A percentile compares a stretch with the other conserved stretches of the same genome.
phyloP scores from a whole-genome alignment of 2,888 invertebrate genomes.

The Cataglyphis cursor region DNA sequence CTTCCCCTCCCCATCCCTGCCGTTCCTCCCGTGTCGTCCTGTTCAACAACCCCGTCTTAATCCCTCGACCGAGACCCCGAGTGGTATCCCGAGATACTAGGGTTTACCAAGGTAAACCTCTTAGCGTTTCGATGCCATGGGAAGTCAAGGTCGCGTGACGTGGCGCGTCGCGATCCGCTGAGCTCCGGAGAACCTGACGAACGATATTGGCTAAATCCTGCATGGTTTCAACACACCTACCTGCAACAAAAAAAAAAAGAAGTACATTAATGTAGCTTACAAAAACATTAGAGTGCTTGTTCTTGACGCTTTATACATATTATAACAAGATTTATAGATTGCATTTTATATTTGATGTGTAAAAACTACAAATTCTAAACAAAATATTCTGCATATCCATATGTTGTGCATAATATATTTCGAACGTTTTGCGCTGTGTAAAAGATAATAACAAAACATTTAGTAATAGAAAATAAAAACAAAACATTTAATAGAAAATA shows the following conservation, averaged over 20 bases:
- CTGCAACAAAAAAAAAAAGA: slow-evolving; percentile 68
- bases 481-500: neutral
- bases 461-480: neutral
- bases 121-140: slow-evolving; percentile 62
- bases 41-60: slow-evolving; percentile 68
- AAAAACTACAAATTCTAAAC: neutral
- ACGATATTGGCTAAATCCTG: neutral
- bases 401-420: neutral
- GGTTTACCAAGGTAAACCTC: slow-evolving; percentile 76
- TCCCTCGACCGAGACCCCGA: slow-evolving; percentile 69
- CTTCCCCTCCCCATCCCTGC: slow-evolving; percentile 53
- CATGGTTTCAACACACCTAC: slow-evolving; percentile 57
- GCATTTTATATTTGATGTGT: neutral
- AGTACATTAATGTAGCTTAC: neutral
- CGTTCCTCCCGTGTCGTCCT: slow-evolving; percentile 65
- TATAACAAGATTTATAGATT: neutral
- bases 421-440: neutral
- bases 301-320: neutral
- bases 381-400: neutral
- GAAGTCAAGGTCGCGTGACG: slow-evolving; percentile 69
- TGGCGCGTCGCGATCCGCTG: neutral
- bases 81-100: slow-evolving; percentile 71
- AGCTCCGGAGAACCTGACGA: slow-evolving; percentile 32
- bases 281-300: neutral
- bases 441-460: neutral